Conservation (phyloP, 92 coral and sea anemone genomes). For the Plumapathes pennacea region DNA sequence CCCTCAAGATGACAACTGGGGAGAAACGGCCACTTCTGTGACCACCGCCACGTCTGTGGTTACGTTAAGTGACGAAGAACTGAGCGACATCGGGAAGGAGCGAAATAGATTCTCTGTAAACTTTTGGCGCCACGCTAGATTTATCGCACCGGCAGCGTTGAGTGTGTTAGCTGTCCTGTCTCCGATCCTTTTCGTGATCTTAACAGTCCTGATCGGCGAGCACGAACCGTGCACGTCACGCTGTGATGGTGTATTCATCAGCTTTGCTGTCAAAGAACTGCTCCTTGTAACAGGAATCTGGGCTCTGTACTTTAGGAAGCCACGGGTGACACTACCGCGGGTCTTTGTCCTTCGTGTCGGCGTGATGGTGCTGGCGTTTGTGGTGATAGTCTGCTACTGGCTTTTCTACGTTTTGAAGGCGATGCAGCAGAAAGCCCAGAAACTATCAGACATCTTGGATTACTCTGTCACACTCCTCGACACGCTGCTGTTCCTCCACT, state of each 20-base stretch:
- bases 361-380: slow-evolving; percentile 72
- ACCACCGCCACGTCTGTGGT: slow-evolving; percentile 96
- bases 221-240: slow-evolving; percentile 70
- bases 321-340: slow-evolving; percentile 88
- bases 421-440: slow-evolving; percentile 53
- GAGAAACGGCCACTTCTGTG: slow-evolving; percentile 96
- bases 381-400: slow-evolving; percentile 93
- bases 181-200: slow-evolving; percentile 85
- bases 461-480: slow-evolving; percentile 84
- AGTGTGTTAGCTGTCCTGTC: slow-evolving; percentile 76
- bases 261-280: slow-evolving; percentile 89
- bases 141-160: slow-evolving; percentile 64
- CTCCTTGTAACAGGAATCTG: slow-evolving; percentile 84
- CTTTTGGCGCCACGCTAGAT: slow-evolving; percentile 75
- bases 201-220: slow-evolving; percentile 77
- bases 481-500: slow-evolving; percentile 82
- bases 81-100: slow-evolving; percentile 84
- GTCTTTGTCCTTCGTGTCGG: slow-evolving; percentile 86
- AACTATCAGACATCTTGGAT: slow-evolving; percentile 57
- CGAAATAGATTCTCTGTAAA: slow-evolving; percentile 58
- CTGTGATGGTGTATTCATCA: slow-evolving; percentile 89
- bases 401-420: slow-evolving; percentile 84
- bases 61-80: slow-evolving; percentile 87
- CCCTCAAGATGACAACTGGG: slow-evolving; percentile 99
- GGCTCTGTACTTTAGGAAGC: slow-evolving; percentile 94